Evolutionary conservation across 2,888 invertebrate species (phyloP).

Genomic region (Hirtodrosophila trivittata): DNA sequence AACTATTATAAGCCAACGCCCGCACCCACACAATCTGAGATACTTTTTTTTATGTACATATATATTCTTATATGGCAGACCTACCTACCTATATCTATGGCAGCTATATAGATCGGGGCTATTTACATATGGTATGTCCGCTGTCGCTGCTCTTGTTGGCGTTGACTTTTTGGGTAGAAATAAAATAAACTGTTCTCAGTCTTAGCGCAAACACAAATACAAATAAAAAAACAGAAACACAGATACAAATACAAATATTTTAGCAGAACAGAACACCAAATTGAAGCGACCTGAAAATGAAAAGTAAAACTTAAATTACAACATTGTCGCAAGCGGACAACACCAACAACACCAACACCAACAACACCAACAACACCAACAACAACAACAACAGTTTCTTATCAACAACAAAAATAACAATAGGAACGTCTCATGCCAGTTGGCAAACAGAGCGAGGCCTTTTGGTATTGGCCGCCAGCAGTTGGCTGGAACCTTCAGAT

Average conservation of each 20-base stretch:
- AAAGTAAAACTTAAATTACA: conserved; percentile 51
- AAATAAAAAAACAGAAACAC: conserved; percentile 54
- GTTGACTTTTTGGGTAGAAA: conserved; percentile 65
- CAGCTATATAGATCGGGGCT: conserved; percentile 65
- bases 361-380: conserved; percentile 28
- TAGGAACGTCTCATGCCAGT: conserved; percentile 40
- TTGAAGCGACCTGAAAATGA: conserved; percentile 20
- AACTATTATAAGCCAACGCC: conserved; percentile 57
- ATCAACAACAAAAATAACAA: conserved; percentile 49
- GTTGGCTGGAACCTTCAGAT: conserved; percentile 14
- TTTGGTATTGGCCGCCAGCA: conserved; percentile 36
- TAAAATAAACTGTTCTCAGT: conserved; percentile 38
- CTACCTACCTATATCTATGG: conserved; percentile 32
- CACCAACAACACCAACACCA: no score
- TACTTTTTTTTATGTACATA: conserved; percentile 18
- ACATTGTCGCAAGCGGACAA: conserved; percentile 45
- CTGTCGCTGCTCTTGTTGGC: conserved; percentile 20
- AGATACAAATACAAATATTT: conserved; percentile 69
- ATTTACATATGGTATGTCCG: conserved; percentile 70
- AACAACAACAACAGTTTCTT: conserved; percentile 41
- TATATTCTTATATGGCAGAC: neutral
- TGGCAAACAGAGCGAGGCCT: conserved; percentile 45
- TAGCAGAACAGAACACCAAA: conserved; percentile 41
- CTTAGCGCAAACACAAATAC: conserved; percentile 55
- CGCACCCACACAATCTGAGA: conserved; percentile 64